Evolutionary conservation across 2,797 vertebrate species (phyloP).

Genomic region (Pseudopleuronectes americanus): DNA sequence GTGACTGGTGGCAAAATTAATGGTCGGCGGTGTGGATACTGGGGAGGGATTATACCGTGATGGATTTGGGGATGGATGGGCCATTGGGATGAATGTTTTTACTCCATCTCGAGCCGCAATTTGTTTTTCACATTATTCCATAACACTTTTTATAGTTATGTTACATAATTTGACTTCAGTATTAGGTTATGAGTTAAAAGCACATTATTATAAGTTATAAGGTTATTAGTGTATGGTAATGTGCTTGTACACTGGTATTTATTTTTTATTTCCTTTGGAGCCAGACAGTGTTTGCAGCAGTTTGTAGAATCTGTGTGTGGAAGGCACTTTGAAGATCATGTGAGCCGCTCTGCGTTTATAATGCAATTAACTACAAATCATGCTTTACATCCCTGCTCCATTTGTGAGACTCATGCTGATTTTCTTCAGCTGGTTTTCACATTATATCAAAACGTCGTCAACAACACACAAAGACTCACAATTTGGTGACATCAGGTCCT

Average conservation of each 20-base stretch:
- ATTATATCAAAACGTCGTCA: background rate
- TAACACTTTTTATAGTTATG: conserved; percentile 13
- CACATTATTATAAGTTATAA: too few relatives aligned
- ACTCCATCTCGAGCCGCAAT: conserved; percentile 8
- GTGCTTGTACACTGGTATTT: conserved; percentile 17
- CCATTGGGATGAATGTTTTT: conserved; percentile 39
- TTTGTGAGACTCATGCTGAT: background rate
- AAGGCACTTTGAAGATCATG: conserved; percentile 1
- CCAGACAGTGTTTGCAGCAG: conserved; percentile 25
- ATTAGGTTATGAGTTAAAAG: background rate
- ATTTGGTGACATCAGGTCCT: background rate
- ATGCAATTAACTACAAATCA: conserved; percentile 5
- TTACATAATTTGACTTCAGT: conserved; percentile 13
- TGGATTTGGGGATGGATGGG: conserved; percentile 50
- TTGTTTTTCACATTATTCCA: conserved; percentile 1
- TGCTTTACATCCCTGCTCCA: conserved; percentile 1
- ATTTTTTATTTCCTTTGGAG: conserved; percentile 30
- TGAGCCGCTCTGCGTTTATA: conserved; percentile 8
- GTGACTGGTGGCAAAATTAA: conserved; percentile 60
- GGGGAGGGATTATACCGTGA: conserved; percentile 58
- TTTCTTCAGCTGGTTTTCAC: background rate
- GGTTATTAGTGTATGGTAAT: conserved; percentile 2
- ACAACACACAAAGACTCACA: background rate
- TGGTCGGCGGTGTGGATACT: conserved; percentile 54
- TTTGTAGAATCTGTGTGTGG: conserved; percentile 4